Conservation (phyloP, 2,113 vertebrate species). For the Dicrurus megarhynchus region DNA sequence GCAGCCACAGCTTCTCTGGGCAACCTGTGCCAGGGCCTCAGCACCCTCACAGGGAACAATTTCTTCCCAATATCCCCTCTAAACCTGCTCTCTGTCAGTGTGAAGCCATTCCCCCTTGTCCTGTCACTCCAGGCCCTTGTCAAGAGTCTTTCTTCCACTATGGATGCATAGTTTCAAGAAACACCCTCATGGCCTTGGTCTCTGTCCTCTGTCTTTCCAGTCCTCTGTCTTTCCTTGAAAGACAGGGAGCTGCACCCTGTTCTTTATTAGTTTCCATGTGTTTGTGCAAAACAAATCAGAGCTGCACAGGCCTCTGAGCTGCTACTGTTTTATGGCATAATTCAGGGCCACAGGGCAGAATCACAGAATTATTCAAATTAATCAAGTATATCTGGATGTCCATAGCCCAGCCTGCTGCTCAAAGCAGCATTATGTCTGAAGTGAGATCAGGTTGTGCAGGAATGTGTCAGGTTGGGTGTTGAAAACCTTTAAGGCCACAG, state of each 20-base stretch:
- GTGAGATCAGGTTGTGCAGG: not conserved
- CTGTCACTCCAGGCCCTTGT: not conserved
- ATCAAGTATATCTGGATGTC: not conserved
- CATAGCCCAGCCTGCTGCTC: not conserved
- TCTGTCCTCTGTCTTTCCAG: not conserved
- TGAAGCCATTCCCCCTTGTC: not conserved
- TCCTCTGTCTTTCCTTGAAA: not conserved
- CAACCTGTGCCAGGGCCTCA: fast-evolving
- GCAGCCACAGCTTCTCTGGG: not conserved
- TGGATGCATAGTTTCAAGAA: not conserved
- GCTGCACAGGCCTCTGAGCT: not conserved
- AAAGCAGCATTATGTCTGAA: not conserved
- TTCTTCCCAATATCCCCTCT: fast-evolving
- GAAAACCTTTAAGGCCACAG: not conserved
- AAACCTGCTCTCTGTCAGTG: fast-evolving
- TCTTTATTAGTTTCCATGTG: not conserved
- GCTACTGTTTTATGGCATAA: not conserved
- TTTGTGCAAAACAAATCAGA: not conserved
- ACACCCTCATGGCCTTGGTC: not conserved
- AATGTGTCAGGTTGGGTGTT: not conserved
- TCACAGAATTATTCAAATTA: not conserved
- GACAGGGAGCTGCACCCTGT: not conserved
- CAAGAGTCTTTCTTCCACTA: not conserved
- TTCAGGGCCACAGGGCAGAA: not conserved
- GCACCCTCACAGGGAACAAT: fast-evolving